phyloP scores from a whole-genome alignment of 2,888 invertebrate genomes.

The Merodon equestris region DNA sequence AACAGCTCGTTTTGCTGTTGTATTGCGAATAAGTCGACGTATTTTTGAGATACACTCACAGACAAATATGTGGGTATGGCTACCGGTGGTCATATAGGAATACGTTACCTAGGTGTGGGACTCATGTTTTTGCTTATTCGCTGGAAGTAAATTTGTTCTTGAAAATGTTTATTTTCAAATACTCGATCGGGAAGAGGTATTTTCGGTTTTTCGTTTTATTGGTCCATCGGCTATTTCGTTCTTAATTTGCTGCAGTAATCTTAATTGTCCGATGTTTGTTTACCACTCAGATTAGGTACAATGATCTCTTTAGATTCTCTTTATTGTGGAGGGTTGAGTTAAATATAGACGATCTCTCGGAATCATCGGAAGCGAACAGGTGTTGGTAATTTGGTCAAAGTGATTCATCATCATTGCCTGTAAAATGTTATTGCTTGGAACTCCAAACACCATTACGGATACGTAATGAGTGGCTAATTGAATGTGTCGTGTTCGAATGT shows the following conservation, averaged over 20 bases:
- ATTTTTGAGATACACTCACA: conserved; percentile 32
- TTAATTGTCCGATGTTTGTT: conserved; percentile 19
- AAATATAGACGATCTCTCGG: no score
- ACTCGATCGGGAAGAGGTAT: not conserved
- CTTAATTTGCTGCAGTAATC: not conserved
- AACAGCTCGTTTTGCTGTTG: conserved; percentile 70
- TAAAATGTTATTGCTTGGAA: no score
- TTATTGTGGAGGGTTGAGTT: no score
- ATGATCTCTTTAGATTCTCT: conserved; percentile 27
- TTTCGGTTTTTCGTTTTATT: no score
- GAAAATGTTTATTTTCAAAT: conserved; percentile 29
- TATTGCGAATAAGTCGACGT: conserved; percentile 48
- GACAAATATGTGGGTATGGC: conserved; percentile 4
- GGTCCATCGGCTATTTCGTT: not conserved
- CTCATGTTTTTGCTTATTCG: no score
- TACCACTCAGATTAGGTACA: conserved; percentile 30
- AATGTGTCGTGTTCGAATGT: no score
- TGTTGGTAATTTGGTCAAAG: not conserved
- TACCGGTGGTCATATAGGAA: no score
- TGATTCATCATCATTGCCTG: no score
- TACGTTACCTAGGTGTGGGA: no score
- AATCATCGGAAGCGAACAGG: no score
- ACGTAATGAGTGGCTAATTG: no score
- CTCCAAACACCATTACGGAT: no score
- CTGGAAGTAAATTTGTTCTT: conserved; percentile 26